Conservation (phyloP, 2,113 vertebrate genomes). For the Lepisosteus osseus region DNA sequence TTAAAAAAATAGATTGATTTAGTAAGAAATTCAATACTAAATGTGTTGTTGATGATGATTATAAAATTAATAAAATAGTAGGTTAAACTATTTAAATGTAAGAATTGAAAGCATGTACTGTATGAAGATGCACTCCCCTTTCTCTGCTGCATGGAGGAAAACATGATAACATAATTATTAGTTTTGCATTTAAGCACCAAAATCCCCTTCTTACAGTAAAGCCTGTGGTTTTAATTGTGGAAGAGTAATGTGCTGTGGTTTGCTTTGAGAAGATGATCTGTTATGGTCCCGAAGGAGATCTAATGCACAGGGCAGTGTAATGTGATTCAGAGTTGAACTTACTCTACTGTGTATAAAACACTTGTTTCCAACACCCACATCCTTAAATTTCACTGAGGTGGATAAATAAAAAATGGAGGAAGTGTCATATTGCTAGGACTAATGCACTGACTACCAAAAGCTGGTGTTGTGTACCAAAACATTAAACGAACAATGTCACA, state of each 20-base stretch:
- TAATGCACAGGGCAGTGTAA: slow-evolving; percentile 3
- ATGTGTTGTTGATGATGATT: too few species aligned
- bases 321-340: background rate
- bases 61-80: too few species aligned
- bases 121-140: too few species aligned
- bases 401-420: slow-evolving; percentile 12
- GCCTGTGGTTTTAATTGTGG: background rate
- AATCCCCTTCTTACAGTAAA: background rate
- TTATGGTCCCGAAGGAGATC: background rate
- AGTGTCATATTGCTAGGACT: slow-evolving; percentile 8
- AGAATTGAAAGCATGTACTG: too few species aligned
- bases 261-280: background rate
- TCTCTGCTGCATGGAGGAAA: too few species aligned
- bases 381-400: slow-evolving; percentile 12
- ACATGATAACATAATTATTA: too few species aligned
- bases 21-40: too few species aligned
- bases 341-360: slow-evolving; percentile 3
- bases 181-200: too few species aligned
- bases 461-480: background rate
- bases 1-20: too few species aligned
- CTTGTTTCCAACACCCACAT: slow-evolving; percentile 10
- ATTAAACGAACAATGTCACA: slow-evolving; percentile 1
- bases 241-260: background rate
- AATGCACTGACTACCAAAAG: background rate
- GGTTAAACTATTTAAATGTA: too few species aligned